Conservation (phyloP, 2,797 vertebrate genomes). For the Anomalospiza imberbis region DNA sequence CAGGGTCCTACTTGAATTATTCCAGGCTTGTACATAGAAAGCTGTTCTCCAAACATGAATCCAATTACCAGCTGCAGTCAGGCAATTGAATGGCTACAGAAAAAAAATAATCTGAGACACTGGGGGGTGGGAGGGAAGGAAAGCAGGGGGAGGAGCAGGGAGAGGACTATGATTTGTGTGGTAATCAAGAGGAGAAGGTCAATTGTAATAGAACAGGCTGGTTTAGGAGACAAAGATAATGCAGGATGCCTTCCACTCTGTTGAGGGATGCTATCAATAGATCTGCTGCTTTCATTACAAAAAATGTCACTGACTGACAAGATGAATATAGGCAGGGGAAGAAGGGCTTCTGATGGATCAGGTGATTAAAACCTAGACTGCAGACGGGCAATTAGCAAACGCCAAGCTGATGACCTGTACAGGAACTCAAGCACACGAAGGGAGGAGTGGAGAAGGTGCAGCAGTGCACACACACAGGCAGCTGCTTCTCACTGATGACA, state of each 20-base stretch:
- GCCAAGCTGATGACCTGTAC: conserved; percentile 1
- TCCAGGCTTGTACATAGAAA: conserved; percentile 60
- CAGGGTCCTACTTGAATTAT: conserved; percentile 73
- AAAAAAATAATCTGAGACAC: conserved; percentile 71
- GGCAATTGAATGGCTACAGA: conserved; percentile 69
- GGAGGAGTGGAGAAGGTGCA: neutral
- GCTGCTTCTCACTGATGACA: neutral
- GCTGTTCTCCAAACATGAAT: conserved; percentile 73
- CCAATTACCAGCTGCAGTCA: conserved; percentile 77
- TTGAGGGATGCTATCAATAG: conserved; percentile 68
- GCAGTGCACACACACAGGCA: neutral
- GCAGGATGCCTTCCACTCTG: conserved; percentile 59
- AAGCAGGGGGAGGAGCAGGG: neutral
- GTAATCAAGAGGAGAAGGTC: conserved; percentile 79
- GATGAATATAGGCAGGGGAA: conserved; percentile 51
- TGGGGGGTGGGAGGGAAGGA: neutral
- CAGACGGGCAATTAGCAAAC: conserved; percentile 59
- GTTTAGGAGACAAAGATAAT: conserved; percentile 71
- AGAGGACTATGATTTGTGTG: conserved; percentile 75
- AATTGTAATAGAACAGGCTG: conserved; percentile 76
- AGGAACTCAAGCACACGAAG: neutral
- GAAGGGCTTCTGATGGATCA: conserved; percentile 65
- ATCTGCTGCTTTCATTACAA: conserved; percentile 72
- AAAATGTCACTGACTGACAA: conserved; percentile 69
- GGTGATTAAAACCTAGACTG: conserved; percentile 66